A percentile compares a stretch with the other conserved stretches of the same genome.
Evolutionary conservation across 2,797 vertebrate genomes (phyloP).

Genomic region (Eulemur coronatus): DNA sequence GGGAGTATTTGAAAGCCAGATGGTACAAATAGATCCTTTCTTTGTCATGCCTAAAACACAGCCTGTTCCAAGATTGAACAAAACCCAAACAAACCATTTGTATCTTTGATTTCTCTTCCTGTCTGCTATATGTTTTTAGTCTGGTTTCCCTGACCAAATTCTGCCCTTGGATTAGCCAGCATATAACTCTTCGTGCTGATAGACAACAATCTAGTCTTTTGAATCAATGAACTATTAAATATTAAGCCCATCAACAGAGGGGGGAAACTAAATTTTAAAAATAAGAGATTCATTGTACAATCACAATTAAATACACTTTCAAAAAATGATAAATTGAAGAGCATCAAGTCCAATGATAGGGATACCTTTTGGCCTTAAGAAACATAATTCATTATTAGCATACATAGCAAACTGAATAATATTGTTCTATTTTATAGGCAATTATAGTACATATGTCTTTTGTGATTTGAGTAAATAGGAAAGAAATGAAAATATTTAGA

Average conservation of each 20-base stretch:
- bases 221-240: slow-evolving; percentile 39
- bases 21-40: slow-evolving; percentile 67
- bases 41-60: slow-evolving; percentile 64
- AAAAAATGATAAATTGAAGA: slow-evolving; percentile 6
- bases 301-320: background rate
- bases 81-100: slow-evolving; percentile 68
- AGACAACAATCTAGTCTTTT: slow-evolving; percentile 13
- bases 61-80: slow-evolving; percentile 55
- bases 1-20: slow-evolving; percentile 62
- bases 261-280: background rate
- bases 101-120: slow-evolving; percentile 53
- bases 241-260: background rate
- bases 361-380: background rate
- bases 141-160: slow-evolving; percentile 42
- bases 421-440: background rate
- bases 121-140: slow-evolving; percentile 26
- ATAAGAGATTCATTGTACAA: background rate
- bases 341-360: background rate
- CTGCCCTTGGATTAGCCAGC: background rate
- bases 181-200: background rate
- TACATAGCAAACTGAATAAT: background rate
- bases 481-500: slow-evolving; percentile 47
- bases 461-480: slow-evolving; percentile 24
- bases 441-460: background rate
- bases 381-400: slow-evolving; percentile 34